Evolutionary conservation across 2,888 invertebrate genomes (phyloP), one percentile per base, ranked within the genome.

Genomic region (Digitonthophagus gazella): DNA sequence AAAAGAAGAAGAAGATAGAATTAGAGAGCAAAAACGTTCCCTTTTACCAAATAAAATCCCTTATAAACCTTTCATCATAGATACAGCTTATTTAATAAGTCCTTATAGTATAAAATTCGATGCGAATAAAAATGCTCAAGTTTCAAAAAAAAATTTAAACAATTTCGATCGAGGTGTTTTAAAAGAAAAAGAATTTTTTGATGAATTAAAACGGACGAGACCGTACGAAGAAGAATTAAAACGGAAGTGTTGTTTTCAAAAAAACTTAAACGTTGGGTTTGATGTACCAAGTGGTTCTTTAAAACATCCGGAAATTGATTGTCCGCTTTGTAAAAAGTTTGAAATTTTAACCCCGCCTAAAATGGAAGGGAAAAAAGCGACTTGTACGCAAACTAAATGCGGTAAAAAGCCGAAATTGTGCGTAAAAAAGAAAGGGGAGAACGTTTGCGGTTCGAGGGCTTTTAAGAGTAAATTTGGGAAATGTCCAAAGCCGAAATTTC

Each of bases 301-400:
- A n/a, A 19, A 19, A 15, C 8, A 15, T 64, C 22, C 64, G 11
- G 18, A 11, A 3, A 15, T 61, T 11, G 70, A 67, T 4, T 70
- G 70, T 11, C 20, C 19, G 2, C 14, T 70, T 18, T 70, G 70
- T 28, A 67, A 67, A 55, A 70, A 67, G 19, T 70, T 55, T 11
- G 54, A 70, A 18, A 65, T 67, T 6, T 20, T 70, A 15, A 58
- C 67, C 16, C 2, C 15, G n/a, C 55, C 18, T 11, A 54, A 8
- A 1, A 8, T 44, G n/a, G 11, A 19, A 68, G 58, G 58, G 5
- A 68, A 65, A 20, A 64, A 20, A 14, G 3, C 19, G 6, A 58
- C 11, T 28, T 57, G 57, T 11, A 57, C 14, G 57, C 14, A 15
- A 6, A 16, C 15, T 2, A 57, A 57, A 57, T 57, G 57, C 57